Evolutionary conservation across 2,797 vertebrate species (phyloP), one percentile per base, ranked within the genome.

Genomic region (Arctocebus calabarensis): DNA sequence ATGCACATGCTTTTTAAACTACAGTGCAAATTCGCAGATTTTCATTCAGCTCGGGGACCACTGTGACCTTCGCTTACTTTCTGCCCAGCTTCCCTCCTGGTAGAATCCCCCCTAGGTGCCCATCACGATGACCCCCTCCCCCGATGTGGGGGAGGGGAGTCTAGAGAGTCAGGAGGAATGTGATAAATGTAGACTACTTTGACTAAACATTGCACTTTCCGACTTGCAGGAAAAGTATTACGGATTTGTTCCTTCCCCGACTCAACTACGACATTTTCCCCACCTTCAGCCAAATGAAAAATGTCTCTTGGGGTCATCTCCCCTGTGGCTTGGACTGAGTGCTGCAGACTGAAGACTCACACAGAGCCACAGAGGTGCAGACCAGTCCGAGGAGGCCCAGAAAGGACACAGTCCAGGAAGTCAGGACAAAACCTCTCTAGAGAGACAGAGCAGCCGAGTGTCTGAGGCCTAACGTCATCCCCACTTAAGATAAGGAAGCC

Each of bases 371-470:
- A 3, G 14, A 52, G 93, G 75, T n/a, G 27, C 48, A 71, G 12
- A 55, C 10, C 13, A 17, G 37, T 34, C 40, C 10, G 25, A 61
- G 71, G 37, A 48, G 8, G 7, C 40, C 20, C 0, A 13, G 48
- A 17, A 59, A 11, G 20, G 19, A 85, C 5, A 32, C 29, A 0
- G 43, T 37, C 40, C 27, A 57, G 71, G 23, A 22, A 75, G 25
- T 40, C 45, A 13, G 20, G 40, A 43, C 13, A 16, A 37, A 52
- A n/a, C 73, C 32, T 32, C 77, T 27, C 34, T 25, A 37, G 10
- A 32, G 45, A 55, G 32, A 14, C 2, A 1, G 2, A 12, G 3
- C 0, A 0, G 29, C 4, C 16, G 37, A 14, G 45, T 7, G 4
- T 0, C 1, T 13, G 4, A 19, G 11, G 16, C 0, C 7, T 7